These are phyloP conservation scores for Acrocephalus arundinaceus DNA, from an alignment of 2,113 vertebrate genomes.

Conservation along the genomic window DNA sequence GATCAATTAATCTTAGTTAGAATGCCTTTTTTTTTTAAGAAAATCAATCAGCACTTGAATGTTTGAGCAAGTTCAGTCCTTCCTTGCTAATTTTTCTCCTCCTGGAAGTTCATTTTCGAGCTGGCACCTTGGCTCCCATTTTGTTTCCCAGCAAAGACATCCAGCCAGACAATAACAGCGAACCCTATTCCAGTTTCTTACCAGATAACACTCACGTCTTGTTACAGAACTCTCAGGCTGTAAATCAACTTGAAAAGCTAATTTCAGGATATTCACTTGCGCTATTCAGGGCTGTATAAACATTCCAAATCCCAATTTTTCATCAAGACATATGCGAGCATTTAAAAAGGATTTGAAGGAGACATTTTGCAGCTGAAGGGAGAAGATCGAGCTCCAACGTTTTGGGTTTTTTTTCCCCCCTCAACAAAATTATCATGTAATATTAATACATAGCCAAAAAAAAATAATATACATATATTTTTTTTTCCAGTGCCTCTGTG, in stretches of 20 bases:
- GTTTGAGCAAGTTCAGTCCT: slow-evolving; percentile 12
- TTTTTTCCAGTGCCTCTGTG: slow-evolving; percentile 60
- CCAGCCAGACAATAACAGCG: slow-evolving; percentile 27
- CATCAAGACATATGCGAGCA: slow-evolving; percentile 67
- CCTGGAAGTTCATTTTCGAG: slow-evolving; percentile 16
- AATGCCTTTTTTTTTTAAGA: not conserved
- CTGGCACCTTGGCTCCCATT: slow-evolving; percentile 47
- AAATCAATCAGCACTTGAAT: not conserved
- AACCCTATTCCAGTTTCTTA: slow-evolving; percentile 29
- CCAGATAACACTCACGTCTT: slow-evolving; percentile 47
- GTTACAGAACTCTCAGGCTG: slow-evolving; percentile 60
- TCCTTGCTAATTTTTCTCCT: slow-evolving; percentile 20
- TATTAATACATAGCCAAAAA: slow-evolving; percentile 53
- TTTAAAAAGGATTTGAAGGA: slow-evolving; percentile 59
- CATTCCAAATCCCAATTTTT: slow-evolving; percentile 68
- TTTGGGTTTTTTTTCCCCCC: not conserved
- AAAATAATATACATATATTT: not conserved
- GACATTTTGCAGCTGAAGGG: slow-evolving; percentile 53
- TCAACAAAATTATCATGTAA: slow-evolving; percentile 62
- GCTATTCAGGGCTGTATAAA: slow-evolving; percentile 64
- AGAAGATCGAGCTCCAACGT: slow-evolving; percentile 33
- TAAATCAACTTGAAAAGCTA: slow-evolving; percentile 65
- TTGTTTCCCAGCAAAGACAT: slow-evolving; percentile 22
- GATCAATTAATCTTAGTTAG: not conserved
- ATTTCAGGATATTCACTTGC: slow-evolving; percentile 64